Evolutionary conservation across 1,140 invertebrate genomes (phyloP), one percentile per base, ranked within the genome.

Genomic region (Nebria ingens): DNA sequence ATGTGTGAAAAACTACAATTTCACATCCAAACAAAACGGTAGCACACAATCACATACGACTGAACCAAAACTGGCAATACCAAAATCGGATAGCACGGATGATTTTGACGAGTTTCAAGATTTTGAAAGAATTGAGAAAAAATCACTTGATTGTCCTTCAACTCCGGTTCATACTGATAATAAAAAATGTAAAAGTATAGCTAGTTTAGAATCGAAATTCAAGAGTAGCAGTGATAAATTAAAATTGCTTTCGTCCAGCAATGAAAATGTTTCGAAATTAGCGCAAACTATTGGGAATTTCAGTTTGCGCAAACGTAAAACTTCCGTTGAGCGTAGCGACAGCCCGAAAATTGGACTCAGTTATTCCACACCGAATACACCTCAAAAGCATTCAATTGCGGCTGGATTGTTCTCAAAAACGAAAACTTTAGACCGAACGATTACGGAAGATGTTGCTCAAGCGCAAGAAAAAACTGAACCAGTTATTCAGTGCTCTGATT

Each of bases 271-370:
- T 59, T 66, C 69, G 13, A 71, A 71, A 61, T 56, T 71, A 38
- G 68, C 68, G 17, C 67, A 70, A 60, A 71, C 69, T 17, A 65
- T 71, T 34, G 68, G 66, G 49, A 71, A 62, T 59, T 72, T 72
- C 55, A 76, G 73, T 51, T 64, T 80, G 34, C 67, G 79, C 12
- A 80, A 79, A 64, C 68, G 79, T 50, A 71, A 78, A 55, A 74
- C 75, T 53, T 78, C 76, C 19, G 71, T 78, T 9, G 73, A 77
- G 59, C 74, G 71, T 61, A 61, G 62, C 55, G 74, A 73, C 19
- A 74, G 72, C 19, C 76, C 73, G 12, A 75, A 73, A 13, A 76
- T 71, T 52, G 78, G 76, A 0, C 76, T 76, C 1, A 75, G 72
- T 0, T 71, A 74, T 3, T 78, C 76, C 3, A 73, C 69, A 25